Evolutionary conservation across 2,888 invertebrate genomes (phyloP).

Genomic region (Macrosiphum euphorbiae): DNA sequence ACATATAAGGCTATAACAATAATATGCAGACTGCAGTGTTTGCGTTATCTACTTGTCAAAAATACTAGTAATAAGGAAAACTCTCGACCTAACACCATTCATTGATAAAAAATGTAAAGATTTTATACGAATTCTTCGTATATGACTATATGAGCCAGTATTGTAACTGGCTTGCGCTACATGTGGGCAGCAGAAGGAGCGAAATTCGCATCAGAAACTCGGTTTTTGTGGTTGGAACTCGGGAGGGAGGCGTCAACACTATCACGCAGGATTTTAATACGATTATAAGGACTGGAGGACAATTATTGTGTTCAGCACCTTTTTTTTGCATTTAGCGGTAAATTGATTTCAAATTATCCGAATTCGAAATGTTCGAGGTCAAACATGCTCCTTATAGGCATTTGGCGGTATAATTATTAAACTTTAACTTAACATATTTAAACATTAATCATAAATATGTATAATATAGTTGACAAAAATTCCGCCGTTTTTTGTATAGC

Average conservation of each 20-base stretch:
- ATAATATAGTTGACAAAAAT: too few relatives aligned
- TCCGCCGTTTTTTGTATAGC: too few relatives aligned
- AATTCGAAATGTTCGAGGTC: background rate
- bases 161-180: background rate
- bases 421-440: background rate
- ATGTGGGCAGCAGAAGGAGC: background rate
- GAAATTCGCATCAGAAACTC: background rate
- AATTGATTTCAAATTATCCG: background rate
- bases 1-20: background rate
- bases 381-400: background rate
- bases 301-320: background rate
- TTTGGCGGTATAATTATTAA: too few relatives aligned
- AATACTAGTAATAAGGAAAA: background rate
- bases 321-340: background rate
- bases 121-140: too few relatives aligned
- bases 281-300: background rate
- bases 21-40: background rate
- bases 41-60: background rate
- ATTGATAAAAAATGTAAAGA: too few relatives aligned
- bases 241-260: background rate
- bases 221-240: too few relatives aligned
- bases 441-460: background rate
- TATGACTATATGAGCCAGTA: too few relatives aligned
- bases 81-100: too few relatives aligned
- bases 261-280: background rate